Percentiles rank a stretch among this genome's conserved stretches.
phyloP scores from a whole-genome alignment of 2,797 vertebrate species.

The Arremon brunneinucha region DNA sequence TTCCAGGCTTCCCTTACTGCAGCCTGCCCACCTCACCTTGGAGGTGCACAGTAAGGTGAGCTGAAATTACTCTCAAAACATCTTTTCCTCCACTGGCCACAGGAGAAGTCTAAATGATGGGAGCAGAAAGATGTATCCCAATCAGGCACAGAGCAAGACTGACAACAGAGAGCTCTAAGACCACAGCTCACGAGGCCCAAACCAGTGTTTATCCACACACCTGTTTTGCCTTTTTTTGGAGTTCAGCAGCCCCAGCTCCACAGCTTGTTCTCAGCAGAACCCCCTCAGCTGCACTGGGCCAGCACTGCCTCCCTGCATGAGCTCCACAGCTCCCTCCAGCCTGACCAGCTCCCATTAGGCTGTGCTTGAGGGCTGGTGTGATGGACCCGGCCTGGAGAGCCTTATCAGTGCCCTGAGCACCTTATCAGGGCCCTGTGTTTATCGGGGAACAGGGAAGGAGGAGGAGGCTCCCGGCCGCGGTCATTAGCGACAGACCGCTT shows the following conservation, averaged over 20 bases:
- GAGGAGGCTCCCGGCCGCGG: neutral
- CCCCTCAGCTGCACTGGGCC: neutral
- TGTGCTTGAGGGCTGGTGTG: neutral
- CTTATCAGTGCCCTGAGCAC: neutral
- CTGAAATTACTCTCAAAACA: neutral
- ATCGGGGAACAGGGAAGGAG: neutral
- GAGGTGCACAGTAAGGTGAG: neutral
- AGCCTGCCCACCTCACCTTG: neutral
- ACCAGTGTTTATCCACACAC: rapidly evolving
- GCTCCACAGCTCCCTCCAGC: neutral
- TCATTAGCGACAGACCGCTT: neutral
- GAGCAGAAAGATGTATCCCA: neutral
- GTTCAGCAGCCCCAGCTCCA: neutral
- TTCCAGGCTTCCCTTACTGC: neutral
- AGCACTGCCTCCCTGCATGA: rapidly evolving
- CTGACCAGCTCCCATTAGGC: rapidly evolving
- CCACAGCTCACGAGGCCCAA: neutral
- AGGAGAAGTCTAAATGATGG: neutral
- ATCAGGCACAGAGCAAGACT: neutral
- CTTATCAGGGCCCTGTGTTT: neutral
- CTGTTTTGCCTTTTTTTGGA: rapidly evolving
- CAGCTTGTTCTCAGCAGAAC: neutral
- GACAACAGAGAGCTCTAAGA: rapidly evolving
- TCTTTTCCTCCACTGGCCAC: neutral
- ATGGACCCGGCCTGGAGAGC: neutral